Conservation (phyloP, 2,113 vertebrate species). For the Rhinogobius similis region DNA sequence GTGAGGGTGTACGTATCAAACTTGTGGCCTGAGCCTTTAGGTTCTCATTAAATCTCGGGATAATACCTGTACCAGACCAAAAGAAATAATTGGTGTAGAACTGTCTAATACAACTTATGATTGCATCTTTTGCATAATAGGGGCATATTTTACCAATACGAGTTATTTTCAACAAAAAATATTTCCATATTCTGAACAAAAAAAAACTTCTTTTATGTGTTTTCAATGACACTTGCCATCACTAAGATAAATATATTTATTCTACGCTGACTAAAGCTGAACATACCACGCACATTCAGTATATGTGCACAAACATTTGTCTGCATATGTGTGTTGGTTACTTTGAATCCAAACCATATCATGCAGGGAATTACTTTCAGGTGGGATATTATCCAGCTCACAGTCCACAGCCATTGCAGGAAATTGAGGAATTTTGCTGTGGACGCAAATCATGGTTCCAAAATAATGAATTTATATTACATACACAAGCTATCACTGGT, state of each 20-base stretch:
- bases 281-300: neutral
- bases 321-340: constrained; percentile 16
- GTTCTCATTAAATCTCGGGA: too few relatives aligned
- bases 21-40: too few relatives aligned
- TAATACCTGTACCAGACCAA: too few relatives aligned
- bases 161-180: too few relatives aligned
- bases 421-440: constrained; percentile 70
- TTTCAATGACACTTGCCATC: too few relatives aligned
- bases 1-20: too few relatives aligned
- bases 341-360: constrained; percentile 37
- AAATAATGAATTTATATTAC: constrained; percentile 39
- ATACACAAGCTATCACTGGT: constrained; percentile 27
- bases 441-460: constrained; percentile 43
- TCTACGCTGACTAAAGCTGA: neutral
- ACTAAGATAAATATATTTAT: neutral
- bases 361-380: constrained; percentile 59
- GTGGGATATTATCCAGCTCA: constrained; percentile 55
- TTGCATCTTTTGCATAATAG: neutral
- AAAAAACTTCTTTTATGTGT: too few relatives aligned
- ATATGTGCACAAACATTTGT: constrained; percentile 11
- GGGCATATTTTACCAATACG: too few relatives aligned
- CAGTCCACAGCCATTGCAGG: constrained; percentile 56
- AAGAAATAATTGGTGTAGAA: too few relatives aligned
- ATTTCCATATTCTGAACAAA: too few relatives aligned
- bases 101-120: too few relatives aligned